These are phyloP conservation scores for Drosophila repletoides DNA, from an alignment of 1,140 invertebrate species.

Conservation along the genomic window DNA sequence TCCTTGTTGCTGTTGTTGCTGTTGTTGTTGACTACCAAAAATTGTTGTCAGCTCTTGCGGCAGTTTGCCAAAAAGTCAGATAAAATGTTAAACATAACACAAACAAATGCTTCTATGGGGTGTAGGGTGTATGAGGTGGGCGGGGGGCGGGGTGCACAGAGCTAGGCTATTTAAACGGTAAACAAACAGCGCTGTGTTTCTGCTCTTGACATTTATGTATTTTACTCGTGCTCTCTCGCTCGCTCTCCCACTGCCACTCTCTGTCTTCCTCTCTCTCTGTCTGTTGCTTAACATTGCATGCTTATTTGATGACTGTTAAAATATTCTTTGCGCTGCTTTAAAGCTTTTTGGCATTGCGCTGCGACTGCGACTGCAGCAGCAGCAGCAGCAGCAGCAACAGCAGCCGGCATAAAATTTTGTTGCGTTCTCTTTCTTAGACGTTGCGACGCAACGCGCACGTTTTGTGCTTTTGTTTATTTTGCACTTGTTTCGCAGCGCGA, in stretches of 20 bases:
- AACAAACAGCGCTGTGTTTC: constrained; percentile 26
- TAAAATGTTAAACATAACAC: constrained; percentile 33
- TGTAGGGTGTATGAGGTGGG: background rate
- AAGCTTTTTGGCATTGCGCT: constrained; percentile 34
- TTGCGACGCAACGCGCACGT: constrained; percentile 48
- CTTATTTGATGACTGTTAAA: constrained; percentile 61
- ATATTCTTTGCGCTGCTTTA: constrained; percentile 55
- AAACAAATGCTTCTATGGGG: constrained; percentile 6
- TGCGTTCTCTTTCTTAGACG: background rate
- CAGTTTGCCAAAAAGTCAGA: constrained; percentile 59
- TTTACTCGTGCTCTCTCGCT: background rate
- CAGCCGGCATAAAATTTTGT: constrained; percentile 49
- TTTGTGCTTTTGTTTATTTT: constrained; percentile 71
- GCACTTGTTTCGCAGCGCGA: too few relatives aligned
- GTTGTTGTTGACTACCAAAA: constrained; percentile 9
- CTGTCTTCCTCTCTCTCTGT: background rate
- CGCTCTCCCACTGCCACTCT: background rate
- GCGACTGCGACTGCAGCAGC: constrained; percentile 19
- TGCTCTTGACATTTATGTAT: constrained; percentile 34
- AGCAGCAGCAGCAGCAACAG: constrained; percentile 6
- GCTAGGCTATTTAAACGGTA: constrained; percentile 17
- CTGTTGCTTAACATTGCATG: background rate
- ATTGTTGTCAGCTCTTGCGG: constrained; percentile 46
- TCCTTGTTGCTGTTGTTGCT: too few relatives aligned
- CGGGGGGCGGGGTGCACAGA: too few relatives aligned